Base-by-base conservation (phyloP, 2,888 invertebrate genomes). In the Bruchidius siliquastri region DNA sequence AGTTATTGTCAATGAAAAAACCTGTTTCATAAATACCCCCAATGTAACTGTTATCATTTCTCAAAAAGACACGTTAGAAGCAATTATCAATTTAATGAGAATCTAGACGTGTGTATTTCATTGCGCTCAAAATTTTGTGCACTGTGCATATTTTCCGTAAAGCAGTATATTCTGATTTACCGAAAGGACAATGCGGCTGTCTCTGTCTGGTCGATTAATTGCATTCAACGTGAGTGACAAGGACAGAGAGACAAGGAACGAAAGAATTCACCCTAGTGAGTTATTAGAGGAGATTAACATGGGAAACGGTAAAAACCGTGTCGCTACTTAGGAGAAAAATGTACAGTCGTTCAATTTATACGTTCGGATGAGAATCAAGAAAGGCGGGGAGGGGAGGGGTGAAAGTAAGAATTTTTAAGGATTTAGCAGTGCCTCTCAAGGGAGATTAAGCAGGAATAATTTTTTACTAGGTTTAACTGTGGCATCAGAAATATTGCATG, bases 261-360 rank as follows among this genome's bases (percentile, higher is more conserved):
- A 18, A 49, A 49, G 49, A 76, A 49, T 49, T 13, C 49, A 49
- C 49, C 78, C 77, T 79, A 73, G 79, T 78, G 79, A 81, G 81
- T 83, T 83, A 82, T 82, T 82, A 82, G 82, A 80, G 80, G 81
- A 83, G 84, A 84, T 84, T 84, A 84, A 84, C 84, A 83, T 84
- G 84, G 84, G 75, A 76, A 77, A 77, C 75, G 75, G 76, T 74
- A 76, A 84, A 84, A 84, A 84, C 83, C 82, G 82, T 84, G 84
- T 85, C 84, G 84, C 83, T 77, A 76, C 76, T 83, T 80, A 80
- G 82, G 81, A 84, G 85, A 85, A 85, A 85, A 85, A 86, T 84
- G 84, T 84, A 84, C 84, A 84, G 84, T 84, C 83, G 85, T 85
- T 86, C 86, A 85, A 86, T 86, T 86, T 86, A 86, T 86, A 84